These are phyloP conservation scores for Oryctes rhinoceros DNA, from an alignment of 1,140 invertebrate genomes.

Conservation along the genomic window DNA sequence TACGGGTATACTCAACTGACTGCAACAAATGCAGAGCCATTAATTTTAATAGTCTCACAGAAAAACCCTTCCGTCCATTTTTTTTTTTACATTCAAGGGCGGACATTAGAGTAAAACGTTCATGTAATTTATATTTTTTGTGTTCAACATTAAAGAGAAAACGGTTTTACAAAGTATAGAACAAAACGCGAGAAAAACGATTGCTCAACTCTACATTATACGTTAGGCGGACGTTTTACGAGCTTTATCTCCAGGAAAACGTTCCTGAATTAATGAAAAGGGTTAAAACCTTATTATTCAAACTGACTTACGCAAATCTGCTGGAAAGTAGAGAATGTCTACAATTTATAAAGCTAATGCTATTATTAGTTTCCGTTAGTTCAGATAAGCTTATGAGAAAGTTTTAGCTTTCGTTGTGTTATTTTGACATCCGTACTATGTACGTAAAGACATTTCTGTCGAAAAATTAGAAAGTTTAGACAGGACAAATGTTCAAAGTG, in stretches of 20 bases:
- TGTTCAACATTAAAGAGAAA: constrained; percentile 31
- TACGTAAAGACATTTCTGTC: neutral
- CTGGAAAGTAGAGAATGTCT: constrained; percentile 38
- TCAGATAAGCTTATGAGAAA: neutral
- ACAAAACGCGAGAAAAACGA: constrained; percentile 23
- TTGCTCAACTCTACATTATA: constrained; percentile 1
- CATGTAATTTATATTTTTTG: constrained; percentile 23
- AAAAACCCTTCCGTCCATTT: neutral
- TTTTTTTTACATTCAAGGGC: constrained; percentile 23
- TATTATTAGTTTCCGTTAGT: constrained; percentile 40
- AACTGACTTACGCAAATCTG: constrained; percentile 35
- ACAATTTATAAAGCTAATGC: constrained; percentile 44
- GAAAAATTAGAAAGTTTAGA: neutral
- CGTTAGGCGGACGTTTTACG: constrained; percentile 19
- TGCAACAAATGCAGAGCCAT: constrained; percentile 5
- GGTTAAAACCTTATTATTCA: constrained; percentile 41
- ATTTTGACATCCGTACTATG: too few relatives aligned
- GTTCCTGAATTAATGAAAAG: constrained; percentile 37
- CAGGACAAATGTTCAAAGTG: too few relatives aligned
- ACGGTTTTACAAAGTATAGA: constrained; percentile 24
- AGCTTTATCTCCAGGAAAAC: constrained; percentile 31
- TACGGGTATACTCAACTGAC: neutral
- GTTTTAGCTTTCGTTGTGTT: neutral
- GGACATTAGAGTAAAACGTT: constrained; percentile 19
- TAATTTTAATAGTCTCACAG: constrained; percentile 21